Base-by-base conservation (phyloP, 2,113 vertebrate genomes). In the Trichomycterus rosablanca region DNA sequence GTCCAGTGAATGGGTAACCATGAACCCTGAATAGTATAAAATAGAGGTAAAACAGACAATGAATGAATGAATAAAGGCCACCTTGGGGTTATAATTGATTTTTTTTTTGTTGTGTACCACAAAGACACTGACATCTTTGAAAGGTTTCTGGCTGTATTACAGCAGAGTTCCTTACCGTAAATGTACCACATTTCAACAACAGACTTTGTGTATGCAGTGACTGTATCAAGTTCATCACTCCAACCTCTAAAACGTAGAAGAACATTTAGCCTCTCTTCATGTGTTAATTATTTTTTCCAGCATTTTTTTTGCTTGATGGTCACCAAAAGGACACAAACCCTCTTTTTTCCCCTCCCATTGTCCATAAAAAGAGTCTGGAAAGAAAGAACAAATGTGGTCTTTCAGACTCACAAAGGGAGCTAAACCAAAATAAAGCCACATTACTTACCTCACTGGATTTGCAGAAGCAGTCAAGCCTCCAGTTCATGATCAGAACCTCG, bases 351-450 rank as follows among this genome's bases (percentile, higher is more conserved):
- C 24, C 22, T 43, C 11, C 10, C 26, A 48, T 35, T 30, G 16
- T 53, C 54, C 51, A 55, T 42, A 55, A 69, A 45, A 22, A 35
- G 55, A 34, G 22, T 28, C 12, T 30, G 26, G 30, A 44, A 37
- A 43, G 43, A 55, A 20, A 39, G 42, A 66, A 77, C 64, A 70
- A 71, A 43, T 26, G 49, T 18, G 46, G 48, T 30, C 58, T 63
- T 66, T 73, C 70, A 71, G 64, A 57, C 50, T 63, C 58, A 73
- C 65, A 63, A 62, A 66, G 59, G 46, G 45, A 46, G 23, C 65
- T 63, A 52, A 67, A 9, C 48, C 39, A 28, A 66, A 71, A 62
- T 72, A 69, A 72, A 55, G 71, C 50, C 18, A 51, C 40, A 49
- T 67, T 60, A 65, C 73, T 67, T 60, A 65, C 73, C 56, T 71